A percentile compares a stretch with the other conserved stretches of the same genome.
Evolutionary conservation across 2,113 vertebrate species (phyloP).

Genomic region (Ailurus styani): DNA sequence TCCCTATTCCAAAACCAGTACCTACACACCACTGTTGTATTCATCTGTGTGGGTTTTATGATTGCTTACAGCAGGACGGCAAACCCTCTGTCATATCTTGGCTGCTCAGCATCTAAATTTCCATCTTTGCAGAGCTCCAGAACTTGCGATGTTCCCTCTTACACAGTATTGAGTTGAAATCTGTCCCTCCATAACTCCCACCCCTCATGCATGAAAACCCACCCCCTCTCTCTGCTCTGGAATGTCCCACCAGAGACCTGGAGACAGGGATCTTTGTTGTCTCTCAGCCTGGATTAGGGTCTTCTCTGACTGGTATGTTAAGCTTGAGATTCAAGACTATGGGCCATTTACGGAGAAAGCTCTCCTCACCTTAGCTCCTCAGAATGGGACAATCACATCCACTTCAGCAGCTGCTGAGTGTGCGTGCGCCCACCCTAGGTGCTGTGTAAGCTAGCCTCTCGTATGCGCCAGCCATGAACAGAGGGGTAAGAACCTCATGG

Average conservation of each 20-base stretch:
- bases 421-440: too few species aligned
- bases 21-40: background rate
- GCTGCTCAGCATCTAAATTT: background rate
- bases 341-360: background rate
- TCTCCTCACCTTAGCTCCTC: background rate
- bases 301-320: background rate
- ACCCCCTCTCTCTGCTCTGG: background rate
- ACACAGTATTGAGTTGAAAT: background rate
- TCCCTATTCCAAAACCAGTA: background rate
- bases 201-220: background rate
- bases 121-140: background rate
- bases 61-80: background rate
- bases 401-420: background rate
- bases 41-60: background rate
- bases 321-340: background rate
- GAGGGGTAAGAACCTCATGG: background rate
- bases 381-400: background rate
- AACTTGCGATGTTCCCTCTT: background rate
- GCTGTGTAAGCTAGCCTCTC: background rate
- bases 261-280: background rate
- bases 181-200: background rate
- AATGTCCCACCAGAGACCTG: background rate
- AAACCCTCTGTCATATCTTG: background rate
- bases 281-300: background rate
- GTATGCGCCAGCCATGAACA: background rate